Base-by-base conservation (phyloP, 2,113 vertebrate genomes). In the Oreochromis aureus region DNA sequence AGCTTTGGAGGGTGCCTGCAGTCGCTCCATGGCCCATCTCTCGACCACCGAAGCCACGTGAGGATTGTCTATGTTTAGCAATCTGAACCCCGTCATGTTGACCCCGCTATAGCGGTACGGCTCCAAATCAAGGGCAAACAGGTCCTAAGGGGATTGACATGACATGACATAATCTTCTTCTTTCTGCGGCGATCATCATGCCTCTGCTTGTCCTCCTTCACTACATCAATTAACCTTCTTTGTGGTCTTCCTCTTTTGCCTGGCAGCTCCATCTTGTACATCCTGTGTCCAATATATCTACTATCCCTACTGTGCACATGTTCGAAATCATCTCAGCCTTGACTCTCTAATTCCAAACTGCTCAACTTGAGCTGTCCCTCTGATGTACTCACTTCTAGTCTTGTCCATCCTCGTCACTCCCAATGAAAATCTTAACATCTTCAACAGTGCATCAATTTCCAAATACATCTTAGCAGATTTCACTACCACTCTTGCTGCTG, bases 71-170 rank as follows among this genome's bases (percentile, higher is more conserved):
- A 98, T 94, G 85, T 98, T 98, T 19, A 99, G 97, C 66, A 99
- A 96, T 19, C 99, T 97, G 85, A 99, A 99, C 0, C 99, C 99
- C 0, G 99, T 99, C 98, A 99, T 98, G 89, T 99, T 99, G 63
- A 99, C 99, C 4, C 99, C 99, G 0, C 98, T 99, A 95, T 99
- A 99, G 89, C 98, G 97, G 84, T 99, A 99, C 24, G 98, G 97
- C 93, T 99, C 98, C 94, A 99, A 96, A 91, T 99, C 98, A 82
- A 99, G 95, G 1, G 99, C 97, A 89, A 98, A 99, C 81, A 99
- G 95, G 95, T 99, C 99, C 99, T 99, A 90, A 2, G 63, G 13
- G 80, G 51, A 22, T 53, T 13, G 48, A 41, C 1, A 36, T 53
- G 24, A 63, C 11, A 69, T 69, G 0, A 39, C 63, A 22, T 41